Evolutionary conservation across 2,888 invertebrate genomes (phyloP).

Genomic region (Pediacus dermestoides): DNA sequence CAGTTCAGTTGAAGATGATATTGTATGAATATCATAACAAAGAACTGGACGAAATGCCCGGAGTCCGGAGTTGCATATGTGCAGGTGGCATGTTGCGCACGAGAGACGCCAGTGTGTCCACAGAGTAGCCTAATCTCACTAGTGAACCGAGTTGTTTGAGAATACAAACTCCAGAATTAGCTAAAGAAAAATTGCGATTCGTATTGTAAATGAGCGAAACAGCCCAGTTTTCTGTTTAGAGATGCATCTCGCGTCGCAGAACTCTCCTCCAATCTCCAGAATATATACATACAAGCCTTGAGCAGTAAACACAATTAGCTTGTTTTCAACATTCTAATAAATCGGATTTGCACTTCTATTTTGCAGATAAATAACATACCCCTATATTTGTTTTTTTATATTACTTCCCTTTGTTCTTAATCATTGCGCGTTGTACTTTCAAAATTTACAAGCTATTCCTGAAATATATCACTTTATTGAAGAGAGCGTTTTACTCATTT

Average conservation of each 20-base stretch:
- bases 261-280: constrained; percentile 40
- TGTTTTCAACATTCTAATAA: constrained; percentile 46
- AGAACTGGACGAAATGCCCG: neutral
- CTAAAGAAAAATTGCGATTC: constrained; percentile 42
- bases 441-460: too few species aligned
- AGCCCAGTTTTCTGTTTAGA: constrained; percentile 38
- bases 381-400: constrained; percentile 2
- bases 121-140: constrained; percentile 38
- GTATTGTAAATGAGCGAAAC: constrained; percentile 42
- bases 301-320: constrained; percentile 47
- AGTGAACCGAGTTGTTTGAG: constrained; percentile 37
- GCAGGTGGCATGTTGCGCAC: constrained; percentile 7
- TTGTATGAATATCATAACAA: neutral
- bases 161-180: constrained; percentile 47
- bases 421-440: too few species aligned
- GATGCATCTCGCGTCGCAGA: constrained; percentile 40
- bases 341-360: constrained; percentile 44
- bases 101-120: constrained; percentile 36
- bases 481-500: constrained; percentile 6
- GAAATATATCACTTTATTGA: too few species aligned
- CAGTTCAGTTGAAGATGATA: neutral
- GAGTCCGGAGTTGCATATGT: constrained; percentile 9
- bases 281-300: constrained; percentile 42
- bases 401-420: constrained; percentile 15
- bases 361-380: constrained; percentile 28